A percentile compares a stretch with the other conserved stretches of the same genome.
phyloP scores from a whole-genome alignment of 2,888 invertebrate genomes.

The Xanthorhoe designata region DNA sequence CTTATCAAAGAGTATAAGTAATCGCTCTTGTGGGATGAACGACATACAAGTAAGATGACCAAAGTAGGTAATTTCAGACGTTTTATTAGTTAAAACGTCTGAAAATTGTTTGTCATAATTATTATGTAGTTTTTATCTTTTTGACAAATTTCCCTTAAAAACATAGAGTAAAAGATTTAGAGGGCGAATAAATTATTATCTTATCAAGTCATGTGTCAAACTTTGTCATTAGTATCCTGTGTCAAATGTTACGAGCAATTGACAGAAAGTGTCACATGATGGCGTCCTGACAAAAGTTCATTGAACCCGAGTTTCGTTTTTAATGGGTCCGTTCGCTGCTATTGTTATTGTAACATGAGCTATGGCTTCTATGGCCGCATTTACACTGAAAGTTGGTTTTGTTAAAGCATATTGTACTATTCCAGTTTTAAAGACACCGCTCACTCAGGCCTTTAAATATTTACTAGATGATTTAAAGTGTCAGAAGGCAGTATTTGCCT shows the following conservation, averaged over 20 bases:
- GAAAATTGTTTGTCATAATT: no score
- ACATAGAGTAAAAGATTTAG: background rate
- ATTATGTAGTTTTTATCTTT: no score
- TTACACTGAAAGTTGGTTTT: constrained; percentile 17
- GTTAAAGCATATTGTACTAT: no score
- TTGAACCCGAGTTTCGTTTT: constrained; percentile 74
- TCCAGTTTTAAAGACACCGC: no score
- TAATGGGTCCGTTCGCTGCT: constrained; percentile 77
- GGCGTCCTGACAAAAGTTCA: constrained; percentile 71
- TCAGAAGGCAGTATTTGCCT: no score
- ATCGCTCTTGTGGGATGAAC: no score
- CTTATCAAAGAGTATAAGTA: no score
- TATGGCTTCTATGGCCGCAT: constrained; percentile 54
- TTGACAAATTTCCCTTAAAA: background rate
- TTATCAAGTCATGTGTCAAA: constrained; percentile 5
- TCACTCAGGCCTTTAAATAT: no score
- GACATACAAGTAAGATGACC: no score
- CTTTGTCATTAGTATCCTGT: background rate
- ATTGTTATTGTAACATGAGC: constrained; percentile 78
- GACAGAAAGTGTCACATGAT: constrained; percentile 39
- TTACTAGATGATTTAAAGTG: no score
- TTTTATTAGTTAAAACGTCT: no score
- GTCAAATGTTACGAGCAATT: constrained; percentile 27
- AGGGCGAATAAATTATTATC: background rate
- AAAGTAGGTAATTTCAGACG: no score